Base-by-base conservation (phyloP, 1,140 invertebrate genomes). In the Neodiprion lecontei region DNA sequence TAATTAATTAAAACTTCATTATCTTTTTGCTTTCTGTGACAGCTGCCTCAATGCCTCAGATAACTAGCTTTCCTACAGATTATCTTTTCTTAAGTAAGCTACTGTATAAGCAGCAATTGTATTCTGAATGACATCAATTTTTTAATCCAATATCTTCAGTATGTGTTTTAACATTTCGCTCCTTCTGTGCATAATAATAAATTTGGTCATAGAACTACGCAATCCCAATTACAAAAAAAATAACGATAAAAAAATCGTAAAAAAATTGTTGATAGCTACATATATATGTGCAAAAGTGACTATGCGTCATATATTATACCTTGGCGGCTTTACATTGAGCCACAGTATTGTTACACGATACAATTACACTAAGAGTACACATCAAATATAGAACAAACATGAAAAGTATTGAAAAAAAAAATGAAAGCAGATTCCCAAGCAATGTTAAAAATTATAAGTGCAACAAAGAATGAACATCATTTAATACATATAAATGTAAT, bases 1-100 rank as follows among this genome's bases (percentile, higher is more conserved):
- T 82, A 82, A 83, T 77, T 73, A 83, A 81, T 84, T 83, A 86
- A 87, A 86, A 79, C 83, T 84, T 86, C 85, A 87, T 86, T 77
- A 85, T 81, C 80, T 80, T 83, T 84, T 87, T 79, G 74, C 75
- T 85, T 86, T 79, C 78, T 83, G 76, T 89, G 88, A 89, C 88
- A 89, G 88, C 88, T 89, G 88, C 88, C 88, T 89, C 88, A 88
- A 88, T 88, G 87, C 87, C 81, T 84, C 84, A 83, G 82, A 72
- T 83, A 83, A 83, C 86, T 88, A 89, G 86, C 86, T 83, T 74
- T 85, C 81, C 84, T 87, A 87, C 87, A 89, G 87, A 61, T 61
- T 61, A 61, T 61, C 11, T 61, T 61, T 17, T 17, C n/a, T 12
- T 17, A 61, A 14, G 9, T 17, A 61, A 61, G 53, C 53, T 9